Evolutionary conservation across 2,113 vertebrate genomes (phyloP), one percentile per base, ranked within the genome.

Genomic region (Loxodonta africana): DNA sequence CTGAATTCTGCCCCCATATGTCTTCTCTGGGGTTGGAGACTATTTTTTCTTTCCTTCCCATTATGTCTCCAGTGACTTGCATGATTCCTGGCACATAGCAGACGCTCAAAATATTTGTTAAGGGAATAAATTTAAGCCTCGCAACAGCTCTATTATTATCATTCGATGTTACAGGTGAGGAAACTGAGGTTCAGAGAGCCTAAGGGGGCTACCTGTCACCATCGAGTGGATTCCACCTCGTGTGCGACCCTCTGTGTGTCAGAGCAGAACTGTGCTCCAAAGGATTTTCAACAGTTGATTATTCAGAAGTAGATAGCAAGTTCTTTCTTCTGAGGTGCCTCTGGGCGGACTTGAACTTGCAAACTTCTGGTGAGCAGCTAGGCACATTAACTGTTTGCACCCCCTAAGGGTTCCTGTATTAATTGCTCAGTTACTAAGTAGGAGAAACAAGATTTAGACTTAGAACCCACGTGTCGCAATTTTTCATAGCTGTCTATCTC

Each of bases 141-240:
- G 0, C 25, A 15, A 23, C 4, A 23, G 15, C 46, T 3, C 1
- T 12, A 33, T 21, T 28, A 6, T 14, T 48, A 0, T 3, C 10
- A 20, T 25, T 76, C 37, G 41, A n/a, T n/a, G 46, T 69, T 73
- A 76, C 33, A 65, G 51, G 25, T 5, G 2, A 74, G 41, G 0
- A 18, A 41, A 5, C 26, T 11, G 83, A 62, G 33, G 21, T 44
- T 26, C 28, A 10, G 46, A 26, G 21, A 44, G 1, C 10, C 0
- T 15, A 15, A 41, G 8, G 25, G 2, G 23, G 63, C 18, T 57
- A 57, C 53, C 53, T 15, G 15, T 69, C 41, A n/a, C n/a, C 71
- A 37, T 21, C 6, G 18, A 37, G n/a, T 73, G 7, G 11, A 33
- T 69, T 69, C 10, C 12, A 69, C 30, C 14, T 30, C 65, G 15